A percentile compares a stretch with the other conserved stretches of the same genome.
Conservation (phyloP, 2,113 vertebrate genomes). For the Zosterops borbonicus region DNA sequence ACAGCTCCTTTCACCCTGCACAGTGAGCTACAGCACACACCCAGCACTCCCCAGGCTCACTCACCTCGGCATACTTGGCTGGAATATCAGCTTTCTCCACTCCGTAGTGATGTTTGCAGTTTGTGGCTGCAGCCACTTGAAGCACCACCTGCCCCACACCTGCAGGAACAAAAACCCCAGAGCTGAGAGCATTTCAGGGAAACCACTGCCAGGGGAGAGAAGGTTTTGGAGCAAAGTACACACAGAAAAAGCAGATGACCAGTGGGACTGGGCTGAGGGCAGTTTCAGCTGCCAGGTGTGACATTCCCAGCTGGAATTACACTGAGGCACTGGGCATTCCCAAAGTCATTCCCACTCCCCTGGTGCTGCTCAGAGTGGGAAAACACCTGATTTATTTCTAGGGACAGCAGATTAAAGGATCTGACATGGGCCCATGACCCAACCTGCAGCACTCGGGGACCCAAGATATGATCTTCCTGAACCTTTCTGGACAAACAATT, state of each 20-base stretch:
- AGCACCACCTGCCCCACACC: conserved; percentile 99
- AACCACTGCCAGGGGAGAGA: neutral
- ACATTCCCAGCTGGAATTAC: neutral
- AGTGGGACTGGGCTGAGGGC: neutral
- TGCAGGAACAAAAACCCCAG: conserved; percentile 40
- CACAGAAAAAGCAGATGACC: neutral
- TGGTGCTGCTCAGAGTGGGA: neutral
- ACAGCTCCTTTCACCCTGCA: neutral
- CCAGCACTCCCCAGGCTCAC: neutral
- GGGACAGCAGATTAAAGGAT: neutral
- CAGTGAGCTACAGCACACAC: neutral
- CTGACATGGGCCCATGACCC: neutral
- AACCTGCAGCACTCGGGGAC: neutral
- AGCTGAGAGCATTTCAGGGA: neutral
- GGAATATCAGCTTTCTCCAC: conserved; percentile 99
- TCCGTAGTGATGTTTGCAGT: conserved; percentile 97
- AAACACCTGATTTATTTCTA: neutral
- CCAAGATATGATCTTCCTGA: neutral
- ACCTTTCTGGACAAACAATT: conserved; percentile 18
- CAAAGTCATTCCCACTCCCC: neutral
- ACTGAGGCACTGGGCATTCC: fast-evolving
- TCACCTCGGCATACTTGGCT: conserved; percentile 96
- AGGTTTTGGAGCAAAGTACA: neutral
- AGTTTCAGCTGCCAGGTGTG: neutral
- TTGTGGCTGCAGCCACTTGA: conserved; percentile 95